A percentile compares a stretch with the other conserved stretches of the same genome.
Evolutionary conservation across 2,888 invertebrate species (phyloP).

Genomic region (Agrilus biguttatus): DNA sequence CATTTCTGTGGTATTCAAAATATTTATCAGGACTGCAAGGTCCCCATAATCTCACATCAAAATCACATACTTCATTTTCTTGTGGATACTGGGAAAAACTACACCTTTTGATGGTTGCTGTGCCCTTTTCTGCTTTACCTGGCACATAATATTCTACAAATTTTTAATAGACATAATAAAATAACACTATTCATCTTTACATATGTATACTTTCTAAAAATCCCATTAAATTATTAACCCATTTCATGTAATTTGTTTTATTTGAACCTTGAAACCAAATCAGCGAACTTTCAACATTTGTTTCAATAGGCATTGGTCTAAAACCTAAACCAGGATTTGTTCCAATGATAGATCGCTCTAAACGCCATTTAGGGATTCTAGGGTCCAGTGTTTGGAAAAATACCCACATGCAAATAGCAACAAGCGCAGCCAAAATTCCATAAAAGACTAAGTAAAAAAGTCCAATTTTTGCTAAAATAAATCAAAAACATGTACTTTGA

Average conservation of each 20-base stretch:
- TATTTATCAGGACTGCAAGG: conserved; percentile 72
- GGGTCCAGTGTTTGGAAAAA: conserved; percentile 84
- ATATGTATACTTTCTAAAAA: conserved; percentile 63
- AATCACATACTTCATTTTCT: conserved; percentile 67
- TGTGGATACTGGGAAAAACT: conserved; percentile 23
- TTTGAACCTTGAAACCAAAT: conserved; percentile 87
- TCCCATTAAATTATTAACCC: conserved; percentile 59
- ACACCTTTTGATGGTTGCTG: conserved; percentile 26
- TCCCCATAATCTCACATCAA: conserved; percentile 67
- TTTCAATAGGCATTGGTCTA: conserved; percentile 75
- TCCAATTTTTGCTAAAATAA: conserved; percentile 70
- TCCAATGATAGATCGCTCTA: conserved; percentile 77
- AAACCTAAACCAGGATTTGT: conserved; percentile 94
- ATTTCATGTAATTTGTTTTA: conserved; percentile 58
- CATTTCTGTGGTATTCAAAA: conserved; percentile 82
- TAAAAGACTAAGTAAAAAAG: conserved; percentile 95
- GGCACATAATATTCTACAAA: conserved; percentile 28
- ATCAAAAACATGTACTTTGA: not conserved
- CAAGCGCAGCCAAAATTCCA: conserved; percentile 77
- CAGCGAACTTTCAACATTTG: conserved; percentile 84
- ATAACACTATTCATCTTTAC: not conserved
- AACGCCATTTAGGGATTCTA: conserved; percentile 80
- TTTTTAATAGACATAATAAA: not conserved
- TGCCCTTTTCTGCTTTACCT: conserved; percentile 29
- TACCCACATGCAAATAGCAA: conserved; percentile 87